phyloP scores from a whole-genome alignment of 2,888 invertebrate genomes.

The Zele albiditarsus region DNA sequence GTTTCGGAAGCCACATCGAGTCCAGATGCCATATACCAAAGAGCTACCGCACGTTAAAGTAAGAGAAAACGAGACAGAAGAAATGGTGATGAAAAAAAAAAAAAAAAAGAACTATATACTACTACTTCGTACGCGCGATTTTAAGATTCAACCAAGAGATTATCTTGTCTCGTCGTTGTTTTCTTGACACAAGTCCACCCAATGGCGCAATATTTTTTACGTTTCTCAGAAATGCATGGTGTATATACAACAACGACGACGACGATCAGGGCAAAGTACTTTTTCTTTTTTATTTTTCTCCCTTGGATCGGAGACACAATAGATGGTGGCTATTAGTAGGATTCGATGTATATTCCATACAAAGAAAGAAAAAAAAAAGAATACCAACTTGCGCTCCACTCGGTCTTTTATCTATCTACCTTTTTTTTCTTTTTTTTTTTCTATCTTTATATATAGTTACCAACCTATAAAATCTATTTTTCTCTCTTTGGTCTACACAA shows the following conservation, averaged over 20 bases:
- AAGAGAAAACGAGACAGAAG: conserved; percentile 2
- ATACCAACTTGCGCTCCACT: background rate
- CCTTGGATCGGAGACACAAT: conserved; percentile 5
- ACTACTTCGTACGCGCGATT: conserved; percentile 25
- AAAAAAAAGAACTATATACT: background rate
- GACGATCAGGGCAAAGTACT: background rate
- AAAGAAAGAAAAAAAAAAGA: conserved; percentile 3
- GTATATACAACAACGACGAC: conserved; percentile 2
- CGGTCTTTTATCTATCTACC: background rate
- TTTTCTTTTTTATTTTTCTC: background rate
- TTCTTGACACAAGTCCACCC: conserved; percentile 34
- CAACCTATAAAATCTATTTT: background rate
- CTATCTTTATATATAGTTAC: no score
- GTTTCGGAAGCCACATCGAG: conserved; percentile 31
- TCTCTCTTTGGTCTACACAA: background rate
- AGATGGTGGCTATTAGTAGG: conserved; percentile 24
- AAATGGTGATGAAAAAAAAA: no score
- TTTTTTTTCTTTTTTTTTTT: background rate
- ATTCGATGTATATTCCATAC: conserved; percentile 9
- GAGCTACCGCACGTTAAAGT: background rate
- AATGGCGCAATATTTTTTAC: conserved; percentile 23
- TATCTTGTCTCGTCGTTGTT: conserved; percentile 39
- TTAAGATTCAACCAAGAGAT: conserved; percentile 38
- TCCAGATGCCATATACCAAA: conserved; percentile 35
- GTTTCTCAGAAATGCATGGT: conserved; percentile 9